These are phyloP conservation scores for Oryzias celebensis DNA, from an alignment of 2,113 vertebrate species.

Conservation along the genomic window DNA sequence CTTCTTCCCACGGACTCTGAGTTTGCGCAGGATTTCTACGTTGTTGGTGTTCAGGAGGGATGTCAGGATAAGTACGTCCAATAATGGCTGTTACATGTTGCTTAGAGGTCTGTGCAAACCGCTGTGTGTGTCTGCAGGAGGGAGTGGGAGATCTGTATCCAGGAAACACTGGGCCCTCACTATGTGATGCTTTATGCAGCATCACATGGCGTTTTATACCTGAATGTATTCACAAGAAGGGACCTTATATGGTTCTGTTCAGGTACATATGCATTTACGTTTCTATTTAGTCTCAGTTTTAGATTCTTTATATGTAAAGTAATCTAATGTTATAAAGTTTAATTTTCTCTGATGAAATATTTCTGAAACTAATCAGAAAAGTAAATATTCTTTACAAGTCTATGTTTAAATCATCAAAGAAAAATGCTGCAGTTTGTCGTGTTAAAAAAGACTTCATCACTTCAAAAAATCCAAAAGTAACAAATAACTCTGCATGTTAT, in stretches of 20 bases:
- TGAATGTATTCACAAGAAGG: conserved; percentile 88
- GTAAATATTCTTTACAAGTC: no score
- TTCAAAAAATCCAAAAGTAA: no score
- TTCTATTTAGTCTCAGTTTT: no score
- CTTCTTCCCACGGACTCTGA: conserved; percentile 90
- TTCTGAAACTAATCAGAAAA: no score
- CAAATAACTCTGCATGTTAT: no score
- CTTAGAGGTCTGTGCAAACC: background rate
- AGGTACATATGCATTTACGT: conserved; percentile 69
- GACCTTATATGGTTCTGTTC: conserved; percentile 99
- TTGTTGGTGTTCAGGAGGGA: conserved; percentile 95
- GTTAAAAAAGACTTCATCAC: no score
- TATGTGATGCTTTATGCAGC: conserved; percentile 90
- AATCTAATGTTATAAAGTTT: no score
- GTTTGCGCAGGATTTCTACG: conserved; percentile 92
- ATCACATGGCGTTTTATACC: conserved; percentile 88
- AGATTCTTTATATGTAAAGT: no score
- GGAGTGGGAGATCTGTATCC: conserved; percentile 94
- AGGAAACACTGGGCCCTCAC: conserved; percentile 91
- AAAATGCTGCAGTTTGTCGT: no score
- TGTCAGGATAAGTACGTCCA: conserved; percentile 89
- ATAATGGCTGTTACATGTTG: background rate
- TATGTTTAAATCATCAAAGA: no score
- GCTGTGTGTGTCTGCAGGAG: conserved; percentile 73
- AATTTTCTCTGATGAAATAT: no score